Evolutionary conservation across 2,888 invertebrate species (phyloP), one percentile per base, ranked within the genome.

Genomic region (Ephialtes manifestator): DNA sequence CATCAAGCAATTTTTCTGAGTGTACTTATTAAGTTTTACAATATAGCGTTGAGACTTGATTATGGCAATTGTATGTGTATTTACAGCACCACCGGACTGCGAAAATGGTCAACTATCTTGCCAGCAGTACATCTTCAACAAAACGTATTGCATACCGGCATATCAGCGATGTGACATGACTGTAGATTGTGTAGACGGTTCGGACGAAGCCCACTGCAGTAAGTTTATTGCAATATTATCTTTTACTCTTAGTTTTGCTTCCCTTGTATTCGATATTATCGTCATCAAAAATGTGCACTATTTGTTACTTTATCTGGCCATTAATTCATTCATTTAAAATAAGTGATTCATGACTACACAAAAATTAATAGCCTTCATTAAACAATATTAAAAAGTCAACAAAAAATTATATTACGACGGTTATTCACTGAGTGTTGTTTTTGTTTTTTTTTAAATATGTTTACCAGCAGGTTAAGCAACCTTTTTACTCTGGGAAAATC

Each of bases 181-280:
- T 88, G 97, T 98, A 48, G 98, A 99, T 95, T 99, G 99, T 94
- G 97, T 98, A 85, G 98, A 99, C 94, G 98, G 98, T 88, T 97
- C 98, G 51, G 99, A 99, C 94, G 99, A 99, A 95, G 97, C 97
- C 13, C 97, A 97, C 94, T 99, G 99, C 96, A 97, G 99, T 99
- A 95, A 98, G 98, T 98, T 92, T 86, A 46, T 71, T 58, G 46
- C 43, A 51, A 74, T 8, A 58, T 35, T 43, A 18, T 70, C 28
- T 35, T 20, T 13, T 63, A 18, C 18, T 51, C 3, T 18, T n/a
- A 51, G 7, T 7, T n/a, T 3, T 51, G n/a, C n/a, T 18, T 51
- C n/a, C 51, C 4, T 7, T 18, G 18, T 51, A 51, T 15, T 15
- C 15, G 15, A 46, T 18, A 18, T 8, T 39, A 39, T 39, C 39